These are phyloP conservation scores for Diacarnus erythraeanus DNA, from an alignment of 37 sponge, comb jelly and placozoan genomes.

Conservation along the genomic window DNA sequence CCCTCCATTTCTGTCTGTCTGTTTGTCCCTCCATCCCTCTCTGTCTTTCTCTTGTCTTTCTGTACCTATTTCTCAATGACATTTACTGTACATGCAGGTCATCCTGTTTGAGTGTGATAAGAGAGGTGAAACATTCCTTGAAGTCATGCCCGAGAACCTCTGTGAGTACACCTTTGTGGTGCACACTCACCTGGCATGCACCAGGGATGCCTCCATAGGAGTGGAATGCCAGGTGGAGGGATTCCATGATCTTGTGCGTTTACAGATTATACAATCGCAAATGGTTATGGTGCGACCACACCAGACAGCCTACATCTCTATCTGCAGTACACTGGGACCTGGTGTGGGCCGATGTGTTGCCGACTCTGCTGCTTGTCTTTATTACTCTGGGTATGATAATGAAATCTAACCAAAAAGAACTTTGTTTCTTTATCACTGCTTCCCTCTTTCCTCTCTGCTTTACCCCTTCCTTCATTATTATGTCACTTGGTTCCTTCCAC, in stretches of 20 bases:
- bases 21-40: not conserved
- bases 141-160: conserved; percentile 35
- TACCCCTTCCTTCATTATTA: too few species aligned
- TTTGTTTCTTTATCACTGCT: too few species aligned
- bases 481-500: too few species aligned
- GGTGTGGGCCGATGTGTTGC: conserved; percentile 1
- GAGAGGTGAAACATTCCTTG: conserved; percentile 10
- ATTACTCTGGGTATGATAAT: too few species aligned
- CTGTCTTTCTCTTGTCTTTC: not conserved
- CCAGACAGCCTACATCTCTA: conserved; percentile 21
- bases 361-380: conserved; percentile 38
- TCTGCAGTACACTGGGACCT: conserved; percentile 40
- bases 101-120: conserved; percentile 49
- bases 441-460: too few species aligned
- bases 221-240: conserved; percentile 35
- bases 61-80: not conserved
- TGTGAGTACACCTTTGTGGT: conserved; percentile 63
- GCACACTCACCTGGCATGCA: conserved; percentile 40
- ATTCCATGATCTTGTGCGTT: conserved; percentile 17
- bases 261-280: not conserved
- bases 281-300: not conserved
- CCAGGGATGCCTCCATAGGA: not conserved
- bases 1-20: not conserved
- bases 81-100: conserved; percentile 1
- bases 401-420: too few species aligned